These are phyloP conservation scores for Saturnia japonica DNA, from an alignment of 2,888 invertebrate genomes.

Conservation along the genomic window DNA sequence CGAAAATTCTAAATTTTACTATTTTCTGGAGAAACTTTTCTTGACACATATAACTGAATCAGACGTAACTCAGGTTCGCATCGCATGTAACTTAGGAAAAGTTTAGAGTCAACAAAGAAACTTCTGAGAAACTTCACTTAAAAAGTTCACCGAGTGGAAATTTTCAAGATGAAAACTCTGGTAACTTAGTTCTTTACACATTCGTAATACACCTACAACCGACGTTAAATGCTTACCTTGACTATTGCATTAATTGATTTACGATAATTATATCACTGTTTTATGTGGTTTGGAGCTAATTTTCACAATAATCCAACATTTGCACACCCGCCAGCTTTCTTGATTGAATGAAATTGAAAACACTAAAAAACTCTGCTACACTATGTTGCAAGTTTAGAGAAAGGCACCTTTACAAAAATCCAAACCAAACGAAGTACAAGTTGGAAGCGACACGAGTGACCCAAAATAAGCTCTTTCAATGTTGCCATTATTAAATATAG, in stretches of 20 bases:
- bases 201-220: slow-evolving; percentile 51
- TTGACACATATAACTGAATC: slow-evolving; percentile 50
- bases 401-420: slow-evolving; percentile 80
- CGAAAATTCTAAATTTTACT: slow-evolving; percentile 82
- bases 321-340: slow-evolving; percentile 82
- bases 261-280: slow-evolving; percentile 54
- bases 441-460: slow-evolving; percentile 80
- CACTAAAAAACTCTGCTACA: slow-evolving; percentile 71
- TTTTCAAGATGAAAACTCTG: slow-evolving; percentile 81
- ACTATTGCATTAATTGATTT: slow-evolving; percentile 74
- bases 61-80: slow-evolving; percentile 52
- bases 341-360: slow-evolving; percentile 73
- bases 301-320: slow-evolving; percentile 65
- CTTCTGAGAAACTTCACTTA: slow-evolving; percentile 73
- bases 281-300: slow-evolving; percentile 50
- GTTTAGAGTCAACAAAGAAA: slow-evolving; percentile 69
- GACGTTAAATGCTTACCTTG: slow-evolving; percentile 68
- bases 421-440: slow-evolving; percentile 76
- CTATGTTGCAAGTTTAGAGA: slow-evolving; percentile 80
- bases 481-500: slow-evolving; percentile 66
- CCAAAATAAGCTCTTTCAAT: slow-evolving; percentile 80
- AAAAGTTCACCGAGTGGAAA: slow-evolving; percentile 80
- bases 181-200: slow-evolving; percentile 66
- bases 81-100: slow-evolving; percentile 57
- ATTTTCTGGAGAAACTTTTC: slow-evolving; percentile 77